These are phyloP conservation scores for Bruchidius siliquastri DNA, from an alignment of 2,888 invertebrate species.

Conservation along the genomic window DNA sequence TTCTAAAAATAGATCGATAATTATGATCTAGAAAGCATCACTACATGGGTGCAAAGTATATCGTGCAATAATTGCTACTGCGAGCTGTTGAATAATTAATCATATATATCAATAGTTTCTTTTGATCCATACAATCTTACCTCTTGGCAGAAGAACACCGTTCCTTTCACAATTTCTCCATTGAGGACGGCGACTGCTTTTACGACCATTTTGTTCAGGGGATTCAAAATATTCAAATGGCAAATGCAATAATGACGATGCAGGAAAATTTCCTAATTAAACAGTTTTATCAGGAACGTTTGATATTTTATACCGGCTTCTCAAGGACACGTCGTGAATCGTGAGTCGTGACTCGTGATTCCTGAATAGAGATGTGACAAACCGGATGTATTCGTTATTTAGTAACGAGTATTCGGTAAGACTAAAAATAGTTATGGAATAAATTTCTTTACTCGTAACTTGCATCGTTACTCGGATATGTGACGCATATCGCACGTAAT, in stretches of 20 bases:
- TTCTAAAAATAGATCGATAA: conserved; percentile 17
- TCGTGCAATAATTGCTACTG: not conserved
- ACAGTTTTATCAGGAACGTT: not conserved
- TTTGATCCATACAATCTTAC: too few relatives aligned
- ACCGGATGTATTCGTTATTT: too few relatives aligned
- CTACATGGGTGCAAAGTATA: not conserved
- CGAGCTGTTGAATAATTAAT: too few relatives aligned
- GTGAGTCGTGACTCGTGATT: too few relatives aligned
- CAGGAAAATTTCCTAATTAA: not conserved
- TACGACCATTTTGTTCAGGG: conserved; percentile 49
- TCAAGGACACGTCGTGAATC: not conserved
- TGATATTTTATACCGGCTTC: not conserved
- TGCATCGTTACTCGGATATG: too few relatives aligned
- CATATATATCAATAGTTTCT: too few relatives aligned
- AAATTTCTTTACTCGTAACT: too few relatives aligned
- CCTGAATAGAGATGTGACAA: too few relatives aligned
- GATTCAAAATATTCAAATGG: not conserved
- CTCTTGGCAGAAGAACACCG: conserved; percentile 73
- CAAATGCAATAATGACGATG: not conserved
- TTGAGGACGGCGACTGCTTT: conserved; percentile 86
- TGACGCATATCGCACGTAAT: too few relatives aligned
- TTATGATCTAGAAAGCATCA: not conserved
- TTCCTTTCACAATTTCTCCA: conserved; percentile 76
- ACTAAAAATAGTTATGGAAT: too few relatives aligned
- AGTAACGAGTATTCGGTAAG: too few relatives aligned